phyloP scores from a whole-genome alignment of 2,797 vertebrate species.

The Aeoliscus strigatus region DNA sequence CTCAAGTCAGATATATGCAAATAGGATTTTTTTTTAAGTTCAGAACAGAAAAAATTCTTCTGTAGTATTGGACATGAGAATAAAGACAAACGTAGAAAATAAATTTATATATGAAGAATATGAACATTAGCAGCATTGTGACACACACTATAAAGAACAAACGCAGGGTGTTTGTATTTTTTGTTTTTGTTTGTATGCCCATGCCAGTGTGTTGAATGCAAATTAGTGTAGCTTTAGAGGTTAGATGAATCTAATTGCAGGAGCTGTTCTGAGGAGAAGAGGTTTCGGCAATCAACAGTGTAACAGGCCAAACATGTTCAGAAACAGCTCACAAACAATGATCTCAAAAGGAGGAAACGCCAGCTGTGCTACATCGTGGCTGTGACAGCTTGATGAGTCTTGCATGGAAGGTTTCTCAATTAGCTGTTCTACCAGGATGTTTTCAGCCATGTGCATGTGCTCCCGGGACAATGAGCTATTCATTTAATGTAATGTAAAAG shows the following conservation, averaged over 20 bases:
- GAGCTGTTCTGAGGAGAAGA: slow-evolving; percentile 13
- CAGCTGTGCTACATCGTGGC: slow-evolving; percentile 36
- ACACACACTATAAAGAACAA: too few species aligned
- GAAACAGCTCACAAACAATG: slow-evolving; percentile 18
- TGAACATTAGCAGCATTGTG: too few species aligned
- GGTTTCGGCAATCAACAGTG: slow-evolving; percentile 10
- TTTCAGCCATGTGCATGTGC: slow-evolving; percentile 15
- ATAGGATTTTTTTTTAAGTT: too few species aligned
- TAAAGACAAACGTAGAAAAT: too few species aligned
- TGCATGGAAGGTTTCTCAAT: slow-evolving; percentile 14
- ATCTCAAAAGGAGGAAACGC: slow-evolving; percentile 40
- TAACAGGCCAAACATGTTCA: slow-evolving; percentile 25
- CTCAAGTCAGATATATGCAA: too few species aligned
- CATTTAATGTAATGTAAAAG: slow-evolving; percentile 16
- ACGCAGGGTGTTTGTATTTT: not conserved
- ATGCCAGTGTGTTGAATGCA: not conserved
- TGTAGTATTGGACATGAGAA: too few species aligned
- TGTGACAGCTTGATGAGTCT: slow-evolving; percentile 44
- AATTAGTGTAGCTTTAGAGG: slow-evolving; percentile 16
- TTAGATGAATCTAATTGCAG: slow-evolving; percentile 17
- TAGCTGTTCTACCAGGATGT: slow-evolving; percentile 21
- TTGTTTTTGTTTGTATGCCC: not conserved
- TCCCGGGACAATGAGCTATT: not conserved
- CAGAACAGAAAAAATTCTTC: too few species aligned
- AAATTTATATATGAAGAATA: too few species aligned